Conservation (phyloP, 2,888 invertebrate genomes). For the Diadegma fenestrale region DNA sequence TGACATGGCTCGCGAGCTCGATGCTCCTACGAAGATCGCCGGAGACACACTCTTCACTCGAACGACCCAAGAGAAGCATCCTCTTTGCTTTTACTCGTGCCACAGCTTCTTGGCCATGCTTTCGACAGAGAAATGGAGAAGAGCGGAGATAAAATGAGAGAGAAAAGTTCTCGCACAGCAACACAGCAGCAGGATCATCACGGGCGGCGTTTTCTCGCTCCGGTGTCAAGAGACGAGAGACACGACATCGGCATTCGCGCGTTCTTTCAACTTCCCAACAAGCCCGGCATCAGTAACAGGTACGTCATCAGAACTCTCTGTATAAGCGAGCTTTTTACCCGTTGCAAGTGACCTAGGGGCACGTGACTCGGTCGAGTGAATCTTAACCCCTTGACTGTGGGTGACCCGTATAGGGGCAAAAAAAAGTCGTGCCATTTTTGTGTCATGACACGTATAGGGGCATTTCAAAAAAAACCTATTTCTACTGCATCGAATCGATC, state of each 20-base stretch:
- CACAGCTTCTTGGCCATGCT: conserved; percentile 29
- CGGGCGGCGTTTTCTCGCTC: conserved; percentile 56
- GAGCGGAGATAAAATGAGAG: conserved; percentile 30
- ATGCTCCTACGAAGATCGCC: conserved; percentile 55
- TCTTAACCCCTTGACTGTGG: too few relatives aligned
- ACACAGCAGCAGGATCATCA: conserved; percentile 47
- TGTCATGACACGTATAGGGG: too few relatives aligned
- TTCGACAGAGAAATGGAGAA: conserved; percentile 27
- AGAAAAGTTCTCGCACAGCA: conserved; percentile 27
- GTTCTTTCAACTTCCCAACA: conserved; percentile 62
- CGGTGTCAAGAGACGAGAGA: conserved; percentile 70
- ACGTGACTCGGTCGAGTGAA: neutral
- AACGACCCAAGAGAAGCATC: conserved; percentile 17
- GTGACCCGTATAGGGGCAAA: too few relatives aligned
- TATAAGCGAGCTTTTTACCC: conserved; percentile 19
- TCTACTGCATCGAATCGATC: too few relatives aligned
- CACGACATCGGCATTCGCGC: conserved; percentile 73
- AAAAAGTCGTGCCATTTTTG: too few relatives aligned
- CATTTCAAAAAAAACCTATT: too few relatives aligned
- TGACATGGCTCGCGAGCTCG: conserved; percentile 31
- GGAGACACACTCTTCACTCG: conserved; percentile 39
- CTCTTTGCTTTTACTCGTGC: conserved; percentile 18
- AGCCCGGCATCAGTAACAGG: conserved; percentile 29
- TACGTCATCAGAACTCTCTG: conserved; percentile 20
- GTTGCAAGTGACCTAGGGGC: neutral